A percentile compares a stretch with the other conserved stretches of the same genome.
These are phyloP conservation scores for Fukomys damarensis DNA, from an alignment of 2,113 vertebrate genomes.

Conservation along the genomic window DNA sequence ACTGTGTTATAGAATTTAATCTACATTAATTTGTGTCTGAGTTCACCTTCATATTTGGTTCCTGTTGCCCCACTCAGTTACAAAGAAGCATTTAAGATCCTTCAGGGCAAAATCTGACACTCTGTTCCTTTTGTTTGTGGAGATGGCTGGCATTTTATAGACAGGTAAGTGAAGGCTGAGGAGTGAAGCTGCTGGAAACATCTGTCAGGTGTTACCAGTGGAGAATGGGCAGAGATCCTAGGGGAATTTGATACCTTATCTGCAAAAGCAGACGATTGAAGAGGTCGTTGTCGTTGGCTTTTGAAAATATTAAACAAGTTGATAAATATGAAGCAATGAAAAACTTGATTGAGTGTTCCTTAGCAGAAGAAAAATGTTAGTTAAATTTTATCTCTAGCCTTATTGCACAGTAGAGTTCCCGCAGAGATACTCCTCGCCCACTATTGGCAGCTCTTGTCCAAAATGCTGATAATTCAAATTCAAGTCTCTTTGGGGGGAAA, in stretches of 20 bases:
- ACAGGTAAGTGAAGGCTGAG: background rate
- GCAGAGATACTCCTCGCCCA: background rate
- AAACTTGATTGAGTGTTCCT: background rate
- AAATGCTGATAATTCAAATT: background rate
- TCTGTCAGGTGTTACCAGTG: background rate
- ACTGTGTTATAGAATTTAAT: background rate
- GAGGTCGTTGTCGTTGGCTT: background rate
- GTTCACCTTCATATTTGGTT: background rate
- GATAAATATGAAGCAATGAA: background rate
- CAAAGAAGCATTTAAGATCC: background rate
- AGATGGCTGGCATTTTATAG: background rate
- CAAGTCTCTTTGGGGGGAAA: background rate
- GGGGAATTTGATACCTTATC: background rate
- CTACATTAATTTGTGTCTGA: background rate
- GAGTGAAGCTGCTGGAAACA: background rate
- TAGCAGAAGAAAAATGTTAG: background rate
- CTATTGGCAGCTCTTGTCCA: background rate
- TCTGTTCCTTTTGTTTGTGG: background rate
- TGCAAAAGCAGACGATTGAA: slow-evolving; percentile 21
- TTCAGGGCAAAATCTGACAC: background rate
- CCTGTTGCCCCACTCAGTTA: background rate
- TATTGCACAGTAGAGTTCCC: background rate
- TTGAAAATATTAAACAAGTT: background rate
- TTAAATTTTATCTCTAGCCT: background rate
- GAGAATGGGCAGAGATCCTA: background rate